Conservation (phyloP, 2,888 invertebrate species). For the Xiphydria camelus region DNA sequence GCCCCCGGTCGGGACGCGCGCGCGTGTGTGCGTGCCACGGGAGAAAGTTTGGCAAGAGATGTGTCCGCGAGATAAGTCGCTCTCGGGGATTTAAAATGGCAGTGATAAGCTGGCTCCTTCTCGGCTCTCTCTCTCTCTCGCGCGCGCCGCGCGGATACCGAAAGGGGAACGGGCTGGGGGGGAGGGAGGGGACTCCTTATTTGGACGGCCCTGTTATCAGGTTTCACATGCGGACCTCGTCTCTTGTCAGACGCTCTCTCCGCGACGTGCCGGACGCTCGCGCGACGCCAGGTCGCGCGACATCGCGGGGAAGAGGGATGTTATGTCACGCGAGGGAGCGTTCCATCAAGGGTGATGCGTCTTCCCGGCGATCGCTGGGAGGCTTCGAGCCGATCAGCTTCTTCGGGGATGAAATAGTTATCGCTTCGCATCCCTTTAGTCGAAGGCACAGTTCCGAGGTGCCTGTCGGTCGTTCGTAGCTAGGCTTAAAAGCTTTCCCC, state of each 20-base stretch:
- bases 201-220: slow-evolving; percentile 57
- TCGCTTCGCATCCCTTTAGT: no score
- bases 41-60: slow-evolving; percentile 57
- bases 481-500: no score
- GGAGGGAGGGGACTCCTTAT: slow-evolving; percentile 49
- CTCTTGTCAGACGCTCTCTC: slow-evolving; percentile 25
- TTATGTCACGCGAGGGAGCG: no score
- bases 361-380: neutral
- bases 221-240: slow-evolving; percentile 51
- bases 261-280: slow-evolving; percentile 6
- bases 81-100: slow-evolving; percentile 52
- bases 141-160: slow-evolving; percentile 17
- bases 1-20: slow-evolving; percentile 14
- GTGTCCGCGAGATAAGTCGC: slow-evolving; percentile 55
- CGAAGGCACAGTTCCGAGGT: no score
- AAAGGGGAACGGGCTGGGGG: slow-evolving; percentile 27
- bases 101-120: slow-evolving; percentile 47
- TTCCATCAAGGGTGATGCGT: neutral
- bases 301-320: no score
- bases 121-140: slow-evolving; percentile 19
- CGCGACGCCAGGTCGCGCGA: no score
- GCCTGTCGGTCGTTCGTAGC: no score
- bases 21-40: slow-evolving; percentile 40
- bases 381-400: no score
- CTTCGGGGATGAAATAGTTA: no score